Evolutionary conservation across 2,888 invertebrate genomes (phyloP).

Genomic region (Xestia ashworthii): DNA sequence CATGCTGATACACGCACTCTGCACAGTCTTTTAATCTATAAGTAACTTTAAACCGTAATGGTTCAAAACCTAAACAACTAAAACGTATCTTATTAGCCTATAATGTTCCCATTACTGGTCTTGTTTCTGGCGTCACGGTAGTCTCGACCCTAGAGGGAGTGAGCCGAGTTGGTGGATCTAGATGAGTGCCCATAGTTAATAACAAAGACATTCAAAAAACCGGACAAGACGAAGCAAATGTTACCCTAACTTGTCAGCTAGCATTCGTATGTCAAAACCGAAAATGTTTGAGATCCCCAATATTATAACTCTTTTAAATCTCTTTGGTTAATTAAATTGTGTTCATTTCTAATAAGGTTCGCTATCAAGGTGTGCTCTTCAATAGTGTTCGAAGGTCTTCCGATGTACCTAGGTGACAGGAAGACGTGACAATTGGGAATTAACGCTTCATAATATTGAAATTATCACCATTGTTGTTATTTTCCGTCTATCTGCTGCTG

Average conservation of each 20-base stretch:
- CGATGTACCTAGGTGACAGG: constrained; percentile 6
- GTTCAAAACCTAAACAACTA: background rate
- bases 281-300: background rate
- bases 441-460: constrained; percentile 16
- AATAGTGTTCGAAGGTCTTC: constrained; percentile 29
- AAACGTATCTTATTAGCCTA: background rate
- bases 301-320: background rate
- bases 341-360: background rate
- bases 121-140: too few relatives aligned
- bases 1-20: background rate
- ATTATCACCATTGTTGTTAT: constrained; percentile 25
- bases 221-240: background rate
- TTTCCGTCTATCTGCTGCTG: constrained; percentile 6
- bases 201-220: background rate
- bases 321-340: background rate
- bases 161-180: background rate
- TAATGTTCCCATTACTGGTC: background rate
- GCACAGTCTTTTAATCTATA: background rate
- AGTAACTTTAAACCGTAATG: background rate
- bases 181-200: background rate
- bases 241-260: background rate
- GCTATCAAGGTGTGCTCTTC: background rate
- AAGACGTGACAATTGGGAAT: constrained; percentile 18
- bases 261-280: background rate
- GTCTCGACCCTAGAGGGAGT: background rate